Evolutionary conservation across 2,888 invertebrate species (phyloP).

Genomic region (Cynaeus angustus): DNA sequence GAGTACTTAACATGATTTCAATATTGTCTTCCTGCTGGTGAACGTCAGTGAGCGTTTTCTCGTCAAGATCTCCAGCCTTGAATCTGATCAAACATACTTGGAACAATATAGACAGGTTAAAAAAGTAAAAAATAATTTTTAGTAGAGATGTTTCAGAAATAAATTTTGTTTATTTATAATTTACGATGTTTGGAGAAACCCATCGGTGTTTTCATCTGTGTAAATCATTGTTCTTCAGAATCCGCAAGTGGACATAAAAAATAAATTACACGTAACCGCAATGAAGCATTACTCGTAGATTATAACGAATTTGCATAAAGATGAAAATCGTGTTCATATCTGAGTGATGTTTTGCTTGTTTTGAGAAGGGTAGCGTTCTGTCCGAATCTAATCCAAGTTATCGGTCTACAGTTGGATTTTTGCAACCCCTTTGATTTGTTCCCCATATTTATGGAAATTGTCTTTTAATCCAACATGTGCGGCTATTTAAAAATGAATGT

Average conservation of each 20-base stretch:
- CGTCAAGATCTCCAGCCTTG: too few species aligned
- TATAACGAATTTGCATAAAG: conserved; percentile 57
- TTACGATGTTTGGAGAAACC: too few species aligned
- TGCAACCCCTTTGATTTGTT: conserved; percentile 26
- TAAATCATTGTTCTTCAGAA: conserved; percentile 13
- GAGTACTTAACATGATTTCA: too few species aligned
- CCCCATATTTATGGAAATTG: conserved; percentile 35
- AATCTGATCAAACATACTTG: too few species aligned
- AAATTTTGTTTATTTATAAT: too few species aligned
- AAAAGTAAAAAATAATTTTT: too few species aligned
- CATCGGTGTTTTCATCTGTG: too few species aligned
- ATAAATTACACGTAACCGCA: conserved; percentile 31
- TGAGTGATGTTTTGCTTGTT: conserved; percentile 51
- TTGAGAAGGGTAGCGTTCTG: conserved; percentile 48
- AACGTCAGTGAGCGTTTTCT: too few species aligned
- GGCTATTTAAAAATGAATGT: neutral
- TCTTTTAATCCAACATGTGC: conserved; percentile 19
- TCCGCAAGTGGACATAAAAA: conserved; percentile 19
- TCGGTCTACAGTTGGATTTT: conserved; percentile 31
- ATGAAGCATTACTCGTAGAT: conserved; percentile 39
- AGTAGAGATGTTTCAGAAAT: too few species aligned
- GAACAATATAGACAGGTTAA: too few species aligned
- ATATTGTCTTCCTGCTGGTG: too few species aligned
- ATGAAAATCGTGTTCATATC: conserved; percentile 54
- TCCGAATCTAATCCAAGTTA: conserved; percentile 34